phyloP scores from a whole-genome alignment of 2,888 invertebrate genomes.

The Trissolcus japonicus region DNA sequence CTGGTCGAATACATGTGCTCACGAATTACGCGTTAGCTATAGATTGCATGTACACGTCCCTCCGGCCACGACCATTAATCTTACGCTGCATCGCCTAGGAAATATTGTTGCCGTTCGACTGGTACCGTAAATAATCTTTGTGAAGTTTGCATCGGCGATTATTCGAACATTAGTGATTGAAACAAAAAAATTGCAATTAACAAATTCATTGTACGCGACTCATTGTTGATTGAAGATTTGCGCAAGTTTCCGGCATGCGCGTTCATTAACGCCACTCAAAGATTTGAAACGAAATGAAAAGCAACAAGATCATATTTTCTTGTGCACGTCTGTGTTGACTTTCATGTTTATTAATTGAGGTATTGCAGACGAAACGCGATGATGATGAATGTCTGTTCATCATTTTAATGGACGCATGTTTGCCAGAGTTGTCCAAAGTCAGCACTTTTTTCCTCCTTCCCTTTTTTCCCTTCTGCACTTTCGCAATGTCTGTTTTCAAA shows the following conservation, averaged over 20 bases:
- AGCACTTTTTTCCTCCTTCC: neutral
- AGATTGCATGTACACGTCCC: neutral
- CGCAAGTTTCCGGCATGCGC: neutral
- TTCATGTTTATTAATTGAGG: constrained; percentile 22
- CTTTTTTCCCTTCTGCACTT: neutral
- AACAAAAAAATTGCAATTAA: constrained; percentile 9
- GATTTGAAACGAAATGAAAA: constrained; percentile 11
- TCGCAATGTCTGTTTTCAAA: neutral
- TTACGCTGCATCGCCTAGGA: constrained; percentile 20
- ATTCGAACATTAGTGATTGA: constrained; percentile 11
- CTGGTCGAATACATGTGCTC: constrained; percentile 27
- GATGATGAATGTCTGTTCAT: constrained; percentile 9
- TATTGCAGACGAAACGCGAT: constrained; percentile 1
- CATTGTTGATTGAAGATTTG: no score
- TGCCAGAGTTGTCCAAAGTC: neutral
- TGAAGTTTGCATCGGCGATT: neutral
- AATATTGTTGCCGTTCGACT: constrained; percentile 16
- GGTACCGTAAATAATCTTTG: constrained; percentile 6
- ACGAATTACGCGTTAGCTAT: constrained; percentile 22
- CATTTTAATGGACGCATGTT: constrained; percentile 7
- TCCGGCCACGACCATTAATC: constrained; percentile 13
- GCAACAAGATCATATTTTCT: neutral
- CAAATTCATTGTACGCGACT: constrained; percentile 3
- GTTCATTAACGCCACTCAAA: constrained; percentile 21
- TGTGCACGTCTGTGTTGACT: constrained; percentile 3